A percentile compares a stretch with the other conserved stretches of the same genome.
phyloP scores from a whole-genome alignment of 2,888 invertebrate species.

The Catocala sponsa region DNA sequence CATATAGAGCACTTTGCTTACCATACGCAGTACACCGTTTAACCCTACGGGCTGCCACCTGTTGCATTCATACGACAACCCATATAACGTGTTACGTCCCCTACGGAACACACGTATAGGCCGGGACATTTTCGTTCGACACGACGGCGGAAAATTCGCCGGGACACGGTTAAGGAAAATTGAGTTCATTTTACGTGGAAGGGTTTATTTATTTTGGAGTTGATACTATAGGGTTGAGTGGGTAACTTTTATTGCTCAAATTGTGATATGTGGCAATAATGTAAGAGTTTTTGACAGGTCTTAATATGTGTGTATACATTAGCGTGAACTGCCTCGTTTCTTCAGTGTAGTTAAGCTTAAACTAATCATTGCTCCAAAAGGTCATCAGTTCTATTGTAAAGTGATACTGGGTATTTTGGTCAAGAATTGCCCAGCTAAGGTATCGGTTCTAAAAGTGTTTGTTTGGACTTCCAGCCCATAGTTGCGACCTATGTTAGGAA shows the following conservation, averaged over 20 bases:
- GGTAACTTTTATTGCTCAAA: conserved; percentile 17
- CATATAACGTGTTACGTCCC: conserved; percentile 62
- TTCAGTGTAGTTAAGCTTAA: too few species aligned
- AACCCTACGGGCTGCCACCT: conserved; percentile 87
- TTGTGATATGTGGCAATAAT: conserved; percentile 7
- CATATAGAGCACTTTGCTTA: conserved; percentile 62
- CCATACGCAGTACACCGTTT: conserved; percentile 65
- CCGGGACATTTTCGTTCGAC: conserved; percentile 46
- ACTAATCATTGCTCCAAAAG: too few species aligned
- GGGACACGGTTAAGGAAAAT: conserved; percentile 74
- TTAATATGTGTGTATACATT: too few species aligned
- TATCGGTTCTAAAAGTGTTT: too few species aligned
- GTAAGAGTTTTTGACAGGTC: conserved; percentile 18
- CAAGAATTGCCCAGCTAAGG: too few species aligned
- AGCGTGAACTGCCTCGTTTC: too few species aligned
- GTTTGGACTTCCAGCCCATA: too few species aligned
- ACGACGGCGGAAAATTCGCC: conserved; percentile 46
- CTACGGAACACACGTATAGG: conserved; percentile 63
- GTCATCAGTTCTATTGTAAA: too few species aligned
- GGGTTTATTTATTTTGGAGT: conserved; percentile 73
- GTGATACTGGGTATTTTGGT: too few species aligned
- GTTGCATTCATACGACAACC: conserved; percentile 82
- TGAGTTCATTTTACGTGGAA: conserved; percentile 75
- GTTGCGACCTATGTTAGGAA: too few species aligned
- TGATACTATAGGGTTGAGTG: conserved; percentile 61